Percentiles rank a stretch among this genome's conserved stretches.
These are phyloP conservation scores for Leptopilina boulardi DNA, from an alignment of 1,140 invertebrate genomes.

Conservation along the genomic window DNA sequence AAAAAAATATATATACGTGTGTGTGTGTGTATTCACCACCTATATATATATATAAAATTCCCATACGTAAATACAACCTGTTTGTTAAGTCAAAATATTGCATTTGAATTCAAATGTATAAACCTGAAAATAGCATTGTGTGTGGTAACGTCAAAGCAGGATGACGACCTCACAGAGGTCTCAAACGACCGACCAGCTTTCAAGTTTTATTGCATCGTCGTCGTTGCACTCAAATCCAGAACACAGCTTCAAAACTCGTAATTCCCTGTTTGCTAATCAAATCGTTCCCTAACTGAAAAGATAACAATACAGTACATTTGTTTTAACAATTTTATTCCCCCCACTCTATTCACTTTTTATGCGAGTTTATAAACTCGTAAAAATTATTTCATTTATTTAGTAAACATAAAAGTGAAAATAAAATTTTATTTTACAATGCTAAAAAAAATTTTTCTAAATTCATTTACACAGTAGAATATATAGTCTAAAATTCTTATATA, in stretches of 20 bases:
- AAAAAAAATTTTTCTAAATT: too few relatives aligned
- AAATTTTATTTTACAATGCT: too few relatives aligned
- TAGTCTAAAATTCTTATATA: too few relatives aligned
- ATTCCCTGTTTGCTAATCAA: constrained; percentile 41
- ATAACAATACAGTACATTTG: constrained; percentile 38
- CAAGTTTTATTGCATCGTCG: constrained; percentile 57
- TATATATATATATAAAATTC: background rate
- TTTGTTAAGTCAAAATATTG: constrained; percentile 19
- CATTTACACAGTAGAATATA: too few relatives aligned
- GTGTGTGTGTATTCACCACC: background rate
- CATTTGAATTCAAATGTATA: constrained; percentile 6
- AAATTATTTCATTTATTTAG: too few relatives aligned
- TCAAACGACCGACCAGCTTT: constrained; percentile 37
- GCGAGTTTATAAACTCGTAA: background rate
- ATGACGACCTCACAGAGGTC: background rate
- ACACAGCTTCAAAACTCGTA: constrained; percentile 52
- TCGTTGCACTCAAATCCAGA: constrained; percentile 37
- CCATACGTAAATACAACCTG: background rate
- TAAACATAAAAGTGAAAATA: too few relatives aligned
- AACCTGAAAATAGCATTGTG: constrained; percentile 18
- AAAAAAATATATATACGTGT: background rate
- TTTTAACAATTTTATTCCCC: constrained; percentile 35
- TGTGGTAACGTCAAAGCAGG: background rate
- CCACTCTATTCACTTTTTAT: background rate
- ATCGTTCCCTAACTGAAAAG: background rate